Evolutionary conservation across 2,797 vertebrate genomes (phyloP).

Genomic region (Philypnodon macrostomus): DNA sequence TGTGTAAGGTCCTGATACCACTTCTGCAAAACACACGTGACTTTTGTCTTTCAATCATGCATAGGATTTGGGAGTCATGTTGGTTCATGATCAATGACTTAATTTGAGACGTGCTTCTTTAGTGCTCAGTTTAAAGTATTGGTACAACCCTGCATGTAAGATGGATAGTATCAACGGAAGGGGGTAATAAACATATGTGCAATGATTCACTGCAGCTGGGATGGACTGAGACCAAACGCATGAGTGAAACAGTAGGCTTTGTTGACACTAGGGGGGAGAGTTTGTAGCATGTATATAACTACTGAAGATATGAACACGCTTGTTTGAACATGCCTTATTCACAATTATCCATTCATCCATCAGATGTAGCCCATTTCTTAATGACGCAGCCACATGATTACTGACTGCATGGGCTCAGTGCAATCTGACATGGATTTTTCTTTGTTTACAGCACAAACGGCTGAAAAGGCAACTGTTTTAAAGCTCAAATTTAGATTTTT

Average conservation of each 20-base stretch:
- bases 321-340: neutral
- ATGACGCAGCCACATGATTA: constrained; percentile 22
- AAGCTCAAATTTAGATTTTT: constrained; percentile 5
- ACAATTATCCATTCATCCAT: too few species aligned
- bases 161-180: too few species aligned
- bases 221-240: neutral
- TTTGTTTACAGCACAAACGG: constrained; percentile 29
- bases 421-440: constrained; percentile 41
- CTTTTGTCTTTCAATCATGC: too few species aligned
- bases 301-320: neutral
- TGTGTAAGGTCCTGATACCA: too few species aligned
- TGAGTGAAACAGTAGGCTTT: neutral
- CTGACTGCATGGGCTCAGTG: constrained; percentile 64
- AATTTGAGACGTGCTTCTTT: too few species aligned
- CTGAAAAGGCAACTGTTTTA: neutral
- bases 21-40: too few species aligned
- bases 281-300: neutral
- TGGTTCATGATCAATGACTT: too few species aligned
- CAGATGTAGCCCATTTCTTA: too few species aligned
- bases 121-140: too few species aligned
- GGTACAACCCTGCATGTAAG: too few species aligned
- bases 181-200: neutral
- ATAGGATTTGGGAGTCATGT: too few species aligned
- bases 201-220: neutral
- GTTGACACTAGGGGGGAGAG: too few species aligned